Base-by-base conservation (phyloP, 1,140 invertebrate genomes). In the Papilio glaucus region DNA sequence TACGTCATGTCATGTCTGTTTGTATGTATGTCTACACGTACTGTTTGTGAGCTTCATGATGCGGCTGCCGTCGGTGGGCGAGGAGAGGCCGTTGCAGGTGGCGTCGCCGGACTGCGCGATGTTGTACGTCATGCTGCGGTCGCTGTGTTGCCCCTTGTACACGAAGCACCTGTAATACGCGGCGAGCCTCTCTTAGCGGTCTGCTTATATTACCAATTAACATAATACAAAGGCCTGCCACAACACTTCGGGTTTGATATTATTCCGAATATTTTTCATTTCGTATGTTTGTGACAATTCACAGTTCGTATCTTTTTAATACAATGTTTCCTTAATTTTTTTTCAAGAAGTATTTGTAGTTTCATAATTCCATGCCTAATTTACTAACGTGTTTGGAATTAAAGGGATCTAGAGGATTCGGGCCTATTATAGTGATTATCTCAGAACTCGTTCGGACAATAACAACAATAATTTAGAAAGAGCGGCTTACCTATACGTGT, bases 71-170 rank as follows among this genome's bases (percentile, higher is more conserved):
- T 97, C 96, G 8, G 94, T 95, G 0, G 96, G 94, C n/a, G 96
- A 96, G 45, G 95, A 95, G 0, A 98, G 93, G 6, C 97, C 97
- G 87, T 97, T 97, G 92, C 97, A 98, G 5, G 97, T 97, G 39
- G 97, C 97, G 90, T 98, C 97, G 10, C 97, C 97, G 67, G 97
- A 97, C 92, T 98, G 97, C 0, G 97, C 97, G 63, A 98, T 95
- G 79, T 95, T 95, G 90, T 97, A 97, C 4, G 89, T 90, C 75
- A 85, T 86, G 5, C 90, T 85, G 18, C 86, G 88, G 45, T 90
- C 91, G 13, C 85, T 82, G 67, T 92, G 90, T 60, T 88, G 89
- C 0, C 88, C 89, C 69, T 93, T 93, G 83, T 93, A 94, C 61
- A 93, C 86, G 83, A 92, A 94, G 71, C 88, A 94, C 72, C 93